Percentiles rank a stretch among this genome's conserved stretches.
phyloP scores from a whole-genome alignment of 2,797 vertebrate genomes.

The Lophius americanus region DNA sequence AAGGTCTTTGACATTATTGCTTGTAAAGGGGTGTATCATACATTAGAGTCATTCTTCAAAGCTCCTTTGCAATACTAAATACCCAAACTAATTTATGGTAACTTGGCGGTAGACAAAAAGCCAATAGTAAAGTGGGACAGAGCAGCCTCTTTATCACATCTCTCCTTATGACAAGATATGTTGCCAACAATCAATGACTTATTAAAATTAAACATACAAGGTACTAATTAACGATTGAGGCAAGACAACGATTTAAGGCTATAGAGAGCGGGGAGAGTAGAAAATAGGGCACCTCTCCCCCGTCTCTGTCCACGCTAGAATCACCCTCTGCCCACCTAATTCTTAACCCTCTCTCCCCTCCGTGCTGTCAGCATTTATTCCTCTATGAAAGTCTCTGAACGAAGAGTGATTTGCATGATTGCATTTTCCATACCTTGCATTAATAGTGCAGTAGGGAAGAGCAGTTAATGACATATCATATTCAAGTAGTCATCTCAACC shows the following conservation, averaged over 20 bases:
- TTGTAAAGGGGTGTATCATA: conserved; percentile 13
- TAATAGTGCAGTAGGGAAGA: conserved; percentile 70
- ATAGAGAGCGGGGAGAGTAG: conserved; percentile 28
- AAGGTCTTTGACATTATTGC: background rate
- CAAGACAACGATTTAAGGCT: conserved; percentile 40
- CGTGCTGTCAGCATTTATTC: conserved; percentile 72
- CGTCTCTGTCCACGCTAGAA: conserved; percentile 14
- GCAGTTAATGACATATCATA: conserved; percentile 76
- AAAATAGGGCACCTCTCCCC: conserved; percentile 3
- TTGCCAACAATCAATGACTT: conserved; percentile 34
- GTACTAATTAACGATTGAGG: conserved; percentile 34
- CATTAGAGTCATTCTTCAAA: background rate
- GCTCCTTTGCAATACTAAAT: too few species aligned
- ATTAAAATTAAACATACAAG: conserved; percentile 41
- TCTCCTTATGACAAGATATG: conserved; percentile 20
- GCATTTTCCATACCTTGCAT: conserved; percentile 77
- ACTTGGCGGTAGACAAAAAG: conserved; percentile 33
- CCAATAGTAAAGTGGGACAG: conserved; percentile 17
- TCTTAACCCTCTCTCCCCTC: conserved; percentile 41
- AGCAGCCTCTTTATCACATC: conserved; percentile 18
- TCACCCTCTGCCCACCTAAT: conserved; percentile 38
- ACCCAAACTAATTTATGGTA: conserved; percentile 26
- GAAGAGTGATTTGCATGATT: conserved; percentile 79
- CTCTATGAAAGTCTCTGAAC: conserved; percentile 73
- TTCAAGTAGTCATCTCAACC: conserved; percentile 76